Conservation (phyloP, 1,140 invertebrate genomes). For the Bombyx mandarina region DNA sequence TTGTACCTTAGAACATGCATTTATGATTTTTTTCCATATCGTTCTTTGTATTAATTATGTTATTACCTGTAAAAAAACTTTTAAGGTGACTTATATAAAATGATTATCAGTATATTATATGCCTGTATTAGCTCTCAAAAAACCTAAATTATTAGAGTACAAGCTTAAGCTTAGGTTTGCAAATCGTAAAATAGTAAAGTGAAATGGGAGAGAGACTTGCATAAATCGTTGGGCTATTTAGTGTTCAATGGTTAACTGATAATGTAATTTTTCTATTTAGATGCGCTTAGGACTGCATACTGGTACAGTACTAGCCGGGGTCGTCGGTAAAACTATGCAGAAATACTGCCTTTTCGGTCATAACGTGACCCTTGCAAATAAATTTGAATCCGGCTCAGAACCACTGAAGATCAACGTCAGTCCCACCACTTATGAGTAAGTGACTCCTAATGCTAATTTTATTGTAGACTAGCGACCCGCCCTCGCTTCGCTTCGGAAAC, state of each 20-base stretch:
- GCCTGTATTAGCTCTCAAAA: no score
- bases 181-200: no score
- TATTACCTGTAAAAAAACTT: no score
- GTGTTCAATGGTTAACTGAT: not conserved
- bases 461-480: not conserved
- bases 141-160: no score
- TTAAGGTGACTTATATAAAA: no score
- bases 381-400: slow-evolving; percentile 94
- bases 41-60: no score
- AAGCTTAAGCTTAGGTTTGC: no score
- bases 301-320: slow-evolving; percentile 88
- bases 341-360: slow-evolving; percentile 93
- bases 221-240: not conserved
- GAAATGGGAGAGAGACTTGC: not conserved
- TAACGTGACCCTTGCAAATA: slow-evolving; percentile 94
- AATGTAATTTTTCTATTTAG: slow-evolving; percentile 65
- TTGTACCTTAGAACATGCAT: no score
- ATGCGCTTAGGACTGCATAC: slow-evolving; percentile 96
- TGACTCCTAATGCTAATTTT: slow-evolving; percentile 16
- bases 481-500: no score
- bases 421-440: slow-evolving; percentile 92
- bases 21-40: no score
- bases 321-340: slow-evolving; percentile 93
- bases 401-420: slow-evolving; percentile 92
- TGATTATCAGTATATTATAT: no score